These are phyloP conservation scores for Indri indri DNA, from an alignment of 2,113 vertebrate species.

Conservation along the genomic window DNA sequence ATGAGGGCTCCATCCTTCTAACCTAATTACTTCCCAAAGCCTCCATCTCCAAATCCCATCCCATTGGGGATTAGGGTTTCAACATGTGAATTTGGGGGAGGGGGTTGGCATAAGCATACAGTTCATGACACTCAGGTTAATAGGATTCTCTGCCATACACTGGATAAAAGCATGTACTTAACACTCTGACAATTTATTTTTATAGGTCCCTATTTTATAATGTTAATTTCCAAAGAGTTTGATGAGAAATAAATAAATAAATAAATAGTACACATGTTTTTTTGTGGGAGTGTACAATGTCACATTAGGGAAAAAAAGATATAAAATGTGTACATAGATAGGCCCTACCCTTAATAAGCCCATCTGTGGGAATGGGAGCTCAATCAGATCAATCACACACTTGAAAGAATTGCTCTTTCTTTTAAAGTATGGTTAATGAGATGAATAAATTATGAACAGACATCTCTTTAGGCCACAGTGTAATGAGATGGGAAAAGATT, in stretches of 20 bases:
- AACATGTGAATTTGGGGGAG: not conserved
- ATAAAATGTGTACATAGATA: not conserved
- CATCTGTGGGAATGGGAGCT: not conserved
- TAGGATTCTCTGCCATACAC: not conserved
- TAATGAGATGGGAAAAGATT: not conserved
- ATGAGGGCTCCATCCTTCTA: not conserved
- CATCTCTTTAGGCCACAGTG: not conserved
- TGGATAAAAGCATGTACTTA: not conserved
- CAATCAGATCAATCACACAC: not conserved
- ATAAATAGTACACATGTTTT: not conserved
- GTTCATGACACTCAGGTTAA: not conserved
- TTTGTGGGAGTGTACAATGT: not conserved
- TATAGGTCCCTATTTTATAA: not conserved
- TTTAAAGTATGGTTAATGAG: slow-evolving; percentile 23
- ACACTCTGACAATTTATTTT: not conserved
- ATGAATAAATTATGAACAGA: not conserved
- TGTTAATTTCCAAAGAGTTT: not conserved
- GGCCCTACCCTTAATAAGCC: not conserved
- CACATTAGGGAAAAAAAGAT: not conserved
- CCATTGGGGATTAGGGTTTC: not conserved
- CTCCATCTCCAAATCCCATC: not conserved
- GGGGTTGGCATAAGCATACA: not conserved
- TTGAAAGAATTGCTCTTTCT: slow-evolving; percentile 36
- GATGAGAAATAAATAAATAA: not conserved
- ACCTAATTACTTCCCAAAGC: not conserved